A percentile compares a stretch with the other conserved stretches of the same genome.
These are phyloP conservation scores for Ommatoiulus sabulosus DNA, from an alignment of 2,888 invertebrate genomes.

Conservation along the genomic window DNA sequence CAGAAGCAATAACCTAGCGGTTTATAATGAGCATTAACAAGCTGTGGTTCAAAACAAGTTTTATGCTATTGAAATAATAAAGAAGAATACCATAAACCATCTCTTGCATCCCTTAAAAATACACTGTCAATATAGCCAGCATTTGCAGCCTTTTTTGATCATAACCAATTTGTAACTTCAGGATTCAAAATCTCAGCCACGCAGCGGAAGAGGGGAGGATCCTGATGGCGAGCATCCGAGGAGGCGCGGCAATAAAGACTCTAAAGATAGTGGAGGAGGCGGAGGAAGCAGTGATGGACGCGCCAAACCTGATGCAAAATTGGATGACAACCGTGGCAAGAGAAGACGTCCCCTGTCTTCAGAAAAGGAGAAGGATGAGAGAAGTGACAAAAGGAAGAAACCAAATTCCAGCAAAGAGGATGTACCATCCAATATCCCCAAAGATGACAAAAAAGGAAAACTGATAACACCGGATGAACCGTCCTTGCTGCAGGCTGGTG, in stretches of 20 bases:
- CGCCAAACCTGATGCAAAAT: background rate
- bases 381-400: background rate
- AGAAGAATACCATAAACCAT: too few relatives aligned
- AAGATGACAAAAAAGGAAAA: background rate
- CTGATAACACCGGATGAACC: background rate
- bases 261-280: background rate
- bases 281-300: background rate
- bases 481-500: background rate
- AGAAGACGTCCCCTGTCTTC: background rate
- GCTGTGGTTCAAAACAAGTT: too few relatives aligned
- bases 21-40: too few relatives aligned
- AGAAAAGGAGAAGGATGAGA: background rate
- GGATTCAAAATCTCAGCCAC: background rate
- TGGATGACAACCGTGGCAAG: background rate
- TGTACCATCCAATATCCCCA: background rate
- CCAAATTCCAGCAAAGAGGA: background rate
- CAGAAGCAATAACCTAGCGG: too few relatives aligned
- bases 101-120: too few relatives aligned
- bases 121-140: too few relatives aligned
- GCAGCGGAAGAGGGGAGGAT: background rate
- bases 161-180: background rate
- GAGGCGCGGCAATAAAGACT: background rate
- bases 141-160: too few relatives aligned
- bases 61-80: too few relatives aligned
- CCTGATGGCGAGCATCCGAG: background rate